Evolutionary conservation across 2,888 invertebrate genomes (phyloP).

Genomic region (Harpagoxenus sublaevis): DNA sequence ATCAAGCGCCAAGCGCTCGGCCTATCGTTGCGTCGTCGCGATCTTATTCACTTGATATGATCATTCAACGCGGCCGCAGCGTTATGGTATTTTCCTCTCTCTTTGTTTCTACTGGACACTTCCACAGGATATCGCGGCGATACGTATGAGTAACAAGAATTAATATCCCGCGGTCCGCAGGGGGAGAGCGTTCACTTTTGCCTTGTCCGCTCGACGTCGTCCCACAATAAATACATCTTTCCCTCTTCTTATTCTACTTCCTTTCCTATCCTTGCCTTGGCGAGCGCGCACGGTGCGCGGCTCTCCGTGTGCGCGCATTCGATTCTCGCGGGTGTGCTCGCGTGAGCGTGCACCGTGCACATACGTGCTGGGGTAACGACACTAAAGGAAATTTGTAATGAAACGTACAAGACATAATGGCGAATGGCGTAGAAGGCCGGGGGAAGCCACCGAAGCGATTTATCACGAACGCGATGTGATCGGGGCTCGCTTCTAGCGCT

Average conservation of each 20-base stretch:
- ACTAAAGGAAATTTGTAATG: conserved; percentile 82
- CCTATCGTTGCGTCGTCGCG: conserved; percentile 3
- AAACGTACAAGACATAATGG: conserved; percentile 82
- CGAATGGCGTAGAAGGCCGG: conserved; percentile 73
- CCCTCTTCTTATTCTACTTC: conserved; percentile 56
- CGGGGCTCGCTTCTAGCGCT: conserved; percentile 83
- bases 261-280: conserved; percentile 48
- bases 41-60: conserved; percentile 46
- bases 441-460: conserved; percentile 83
- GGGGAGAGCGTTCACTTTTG: conserved; percentile 69
- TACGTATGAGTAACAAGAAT: conserved; percentile 71
- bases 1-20: neutral
- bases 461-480: conserved; percentile 84
- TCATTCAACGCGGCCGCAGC: conserved; percentile 27
- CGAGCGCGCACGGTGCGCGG: neutral
- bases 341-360: conserved; percentile 39
- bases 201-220: conserved; percentile 71
- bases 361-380: conserved; percentile 72
- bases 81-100: conserved; percentile 36
- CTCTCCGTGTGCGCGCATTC: conserved; percentile 37
- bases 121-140: conserved; percentile 39
- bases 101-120: conserved; percentile 36
- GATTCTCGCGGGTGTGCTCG: conserved; percentile 49
- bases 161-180: conserved; percentile 67
- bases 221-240: conserved; percentile 76